Conservation (phyloP, 2,888 invertebrate species). For the Dicranocentrus wangi region DNA sequence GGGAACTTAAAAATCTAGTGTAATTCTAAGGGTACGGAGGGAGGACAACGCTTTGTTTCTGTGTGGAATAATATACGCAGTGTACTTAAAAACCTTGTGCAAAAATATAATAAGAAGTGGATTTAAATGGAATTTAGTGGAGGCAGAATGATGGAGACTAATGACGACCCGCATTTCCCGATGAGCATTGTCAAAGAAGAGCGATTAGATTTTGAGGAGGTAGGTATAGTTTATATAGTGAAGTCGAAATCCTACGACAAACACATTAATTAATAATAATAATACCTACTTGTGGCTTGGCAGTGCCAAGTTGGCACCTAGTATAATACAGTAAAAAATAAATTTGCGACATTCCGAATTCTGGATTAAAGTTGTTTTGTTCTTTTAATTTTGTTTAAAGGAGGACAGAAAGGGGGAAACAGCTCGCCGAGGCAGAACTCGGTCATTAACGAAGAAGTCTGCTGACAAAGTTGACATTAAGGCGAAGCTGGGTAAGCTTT, state of each 20-base stretch:
- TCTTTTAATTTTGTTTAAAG: conserved; percentile 29
- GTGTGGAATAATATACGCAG: too few relatives aligned
- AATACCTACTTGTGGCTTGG: background rate
- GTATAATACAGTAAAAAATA: too few relatives aligned
- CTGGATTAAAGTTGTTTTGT: too few relatives aligned
- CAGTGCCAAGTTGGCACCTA: background rate
- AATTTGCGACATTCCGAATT: too few relatives aligned
- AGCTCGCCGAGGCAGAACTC: conserved; percentile 90
- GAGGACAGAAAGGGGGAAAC: conserved; percentile 81
- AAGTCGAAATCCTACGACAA: background rate
- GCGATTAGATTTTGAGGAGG: conserved; percentile 70
- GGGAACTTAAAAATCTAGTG: too few relatives aligned
- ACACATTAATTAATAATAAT: background rate
- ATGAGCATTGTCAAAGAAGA: conserved; percentile 69
- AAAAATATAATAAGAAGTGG: too few relatives aligned
- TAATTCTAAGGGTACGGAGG: too few relatives aligned
- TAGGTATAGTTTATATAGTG: conserved; percentile 25
- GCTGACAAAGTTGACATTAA: conserved; percentile 93
- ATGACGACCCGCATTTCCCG: conserved; percentile 60
- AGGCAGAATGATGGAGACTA: conserved; percentile 68
- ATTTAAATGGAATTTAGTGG: conserved; percentile 56
- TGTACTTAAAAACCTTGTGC: too few relatives aligned
- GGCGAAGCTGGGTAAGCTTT: conserved; percentile 88
- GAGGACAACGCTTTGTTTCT: too few relatives aligned
- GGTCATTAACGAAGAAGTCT: conserved; percentile 82